Base-by-base conservation (phyloP, 2,888 invertebrate species). In the Endomychus coccineus region DNA sequence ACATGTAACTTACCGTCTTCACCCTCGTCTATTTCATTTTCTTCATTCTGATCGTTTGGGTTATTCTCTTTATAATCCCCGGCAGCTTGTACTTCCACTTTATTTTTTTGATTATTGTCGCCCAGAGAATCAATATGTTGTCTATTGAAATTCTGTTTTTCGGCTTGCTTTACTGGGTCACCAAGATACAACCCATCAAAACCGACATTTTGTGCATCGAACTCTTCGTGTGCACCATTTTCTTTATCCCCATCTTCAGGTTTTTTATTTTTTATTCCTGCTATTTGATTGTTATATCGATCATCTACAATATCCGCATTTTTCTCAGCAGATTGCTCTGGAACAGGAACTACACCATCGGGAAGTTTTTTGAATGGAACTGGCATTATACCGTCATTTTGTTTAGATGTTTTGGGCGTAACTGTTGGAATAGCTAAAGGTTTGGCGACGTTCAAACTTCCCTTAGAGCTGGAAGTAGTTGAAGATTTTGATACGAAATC, bases 281-380 rank as follows among this genome's bases (percentile, higher is more conserved):
- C 64, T n/a, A 69, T 64, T 52, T 70, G 68, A 48, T 69, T 67
- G 36, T 67, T 64, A 16, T 70, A 58, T 35, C 62, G 51, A 46
- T 66, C 66, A 15, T 66, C 66, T 2, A 60, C 56, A 31, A 54
- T 42, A 38, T 59, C 55, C 4, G 43, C 47, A 14, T 43, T 40
- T 17, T 43, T 46, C 15, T 48, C 40, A 22, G 52, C 50, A 13
- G 51, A 47, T 19, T 42, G 32, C 9, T 30, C 10, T 7, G 38
- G 30, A 2, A 21, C 25, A n/a, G 37, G 29, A 19, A 41, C 37
- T 4, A 34, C 41, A 11, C 29, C 37, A 3, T 37, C 37, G 11
- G 41, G 41, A 7, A 41, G 7, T 2, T 34, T 33, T 13, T 34
- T 22, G 22, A 27, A 23, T 7, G 36, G 40, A 10, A 40, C 12